Evolutionary conservation across 1,140 invertebrate species (phyloP), one percentile per base, ranked within the genome.

Genomic region (Drosophila nikananu): DNA sequence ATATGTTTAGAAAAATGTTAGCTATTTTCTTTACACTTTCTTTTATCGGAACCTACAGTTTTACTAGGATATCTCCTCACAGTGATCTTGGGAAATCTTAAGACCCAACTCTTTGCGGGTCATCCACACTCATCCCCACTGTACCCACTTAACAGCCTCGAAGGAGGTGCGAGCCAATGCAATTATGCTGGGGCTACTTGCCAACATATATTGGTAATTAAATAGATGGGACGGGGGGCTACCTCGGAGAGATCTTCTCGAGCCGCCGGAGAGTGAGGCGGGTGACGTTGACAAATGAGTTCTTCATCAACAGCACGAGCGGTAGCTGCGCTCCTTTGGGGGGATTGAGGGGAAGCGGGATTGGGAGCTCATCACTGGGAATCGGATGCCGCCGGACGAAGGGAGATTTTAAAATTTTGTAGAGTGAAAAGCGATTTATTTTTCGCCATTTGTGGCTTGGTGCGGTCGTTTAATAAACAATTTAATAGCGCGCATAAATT

Each of bases 401-500:
- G 27, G 51, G 10, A 27, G 79, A 63, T 55, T 80, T 57, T 77
- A 70, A 82, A 67, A 77, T 60, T 60, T 79, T 82, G 86, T 55
- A 77, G 78, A 90, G 86, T 90, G 86, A 89, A 89, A 90, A 89
- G 81, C 81, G 86, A 89, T 89, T 89, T 90, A 89, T 89, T 84
- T 80, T 84, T 86, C 84, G 84, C 84, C 86, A 89, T 89, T 89
- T 90, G 83, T 41, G 66, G 70, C 83, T 46, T 61, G 70, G 65
- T 79, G 83, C 64, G 86, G 86, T 78, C 86, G 78, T 89, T 90
- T 90, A 89, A 89, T 89, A 89, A 89, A 89, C 86, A 89, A 89
- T 89, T 89, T 89, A 84, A 90, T 90, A 79, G 86, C 84, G 81
- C 81, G 84, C 84, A 89, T 89, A 89, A 89, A 89, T 89, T 89